A percentile compares a stretch with the other conserved stretches of the same genome.
Evolutionary conservation across 2,888 invertebrate species (phyloP).

Genomic region (Cyaniris semiargus): DNA sequence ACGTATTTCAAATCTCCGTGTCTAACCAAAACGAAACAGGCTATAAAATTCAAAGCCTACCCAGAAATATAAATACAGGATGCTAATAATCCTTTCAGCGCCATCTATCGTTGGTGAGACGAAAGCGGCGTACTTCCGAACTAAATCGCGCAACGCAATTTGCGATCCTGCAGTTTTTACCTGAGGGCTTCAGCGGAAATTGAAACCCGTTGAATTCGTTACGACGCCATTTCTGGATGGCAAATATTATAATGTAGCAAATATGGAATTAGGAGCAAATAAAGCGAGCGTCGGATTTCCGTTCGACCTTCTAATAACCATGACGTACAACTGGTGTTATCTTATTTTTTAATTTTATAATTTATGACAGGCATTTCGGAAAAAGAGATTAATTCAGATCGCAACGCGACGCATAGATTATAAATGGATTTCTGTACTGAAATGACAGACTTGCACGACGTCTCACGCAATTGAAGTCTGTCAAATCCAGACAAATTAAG

Average conservation of each 20-base stretch:
- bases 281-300: not conserved
- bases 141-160: conserved; percentile 21
- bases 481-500: too few species aligned
- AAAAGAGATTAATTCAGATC: too few species aligned
- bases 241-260: conserved; percentile 11
- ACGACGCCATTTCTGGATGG: not conserved
- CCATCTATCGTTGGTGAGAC: conserved; percentile 15
- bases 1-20: not conserved
- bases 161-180: conserved; percentile 20
- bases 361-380: too few species aligned
- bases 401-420: too few species aligned
- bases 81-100: conserved; percentile 10
- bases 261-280: not conserved
- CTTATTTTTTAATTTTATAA: not conserved
- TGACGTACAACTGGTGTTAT: too few species aligned
- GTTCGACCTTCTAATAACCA: not conserved
- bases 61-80: not conserved
- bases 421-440: too few species aligned
- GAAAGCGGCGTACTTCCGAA: conserved; percentile 16
- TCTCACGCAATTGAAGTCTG: too few species aligned
- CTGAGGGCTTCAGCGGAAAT: not conserved
- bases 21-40: not conserved
- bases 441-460: too few species aligned
- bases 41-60: not conserved
- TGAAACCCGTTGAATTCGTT: conserved; percentile 24